Conservation (phyloP, 2,888 invertebrate genomes). For the Lasioglossum oenotherae region DNA sequence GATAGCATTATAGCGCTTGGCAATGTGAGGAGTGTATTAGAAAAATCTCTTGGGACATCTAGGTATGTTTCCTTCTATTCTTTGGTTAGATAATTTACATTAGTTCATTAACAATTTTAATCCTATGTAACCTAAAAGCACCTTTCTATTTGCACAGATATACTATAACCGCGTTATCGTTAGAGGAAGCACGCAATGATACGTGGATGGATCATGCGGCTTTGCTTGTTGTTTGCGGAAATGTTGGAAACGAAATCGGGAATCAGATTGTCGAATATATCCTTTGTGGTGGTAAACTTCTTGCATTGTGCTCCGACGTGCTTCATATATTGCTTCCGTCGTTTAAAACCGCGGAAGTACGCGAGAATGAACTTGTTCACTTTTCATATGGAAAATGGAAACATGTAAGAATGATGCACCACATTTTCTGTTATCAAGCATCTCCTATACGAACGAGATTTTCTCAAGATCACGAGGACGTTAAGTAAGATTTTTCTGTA, state of each 20-base stretch:
- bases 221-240: conserved; percentile 92
- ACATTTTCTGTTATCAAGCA: conserved; percentile 95
- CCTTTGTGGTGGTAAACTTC: conserved; percentile 90
- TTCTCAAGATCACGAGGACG: conserved; percentile 90
- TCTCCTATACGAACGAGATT: conserved; percentile 93
- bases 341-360: conserved; percentile 94
- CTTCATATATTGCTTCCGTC: conserved; percentile 91
- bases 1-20: conserved; percentile 91
- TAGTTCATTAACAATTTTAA: not conserved
- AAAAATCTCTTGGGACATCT: conserved; percentile 76
- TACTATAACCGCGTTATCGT: conserved; percentile 83
- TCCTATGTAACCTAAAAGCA: too few species aligned
- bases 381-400: conserved; percentile 94
- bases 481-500: conserved; percentile 73
- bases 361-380: conserved; percentile 93
- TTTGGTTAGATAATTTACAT: not conserved
- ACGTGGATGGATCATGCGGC: conserved; percentile 89
- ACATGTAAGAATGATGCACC: conserved; percentile 93
- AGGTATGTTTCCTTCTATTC: conserved; percentile 40
- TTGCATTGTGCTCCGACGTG: conserved; percentile 93
- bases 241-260: conserved; percentile 88
- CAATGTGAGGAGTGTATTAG: conserved; percentile 89
- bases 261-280: conserved; percentile 90
- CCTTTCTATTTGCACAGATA: conserved; percentile 79
- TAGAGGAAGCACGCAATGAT: conserved; percentile 83